Conservation (phyloP, 2,113 vertebrate species). For the Barnardius zonarius region DNA sequence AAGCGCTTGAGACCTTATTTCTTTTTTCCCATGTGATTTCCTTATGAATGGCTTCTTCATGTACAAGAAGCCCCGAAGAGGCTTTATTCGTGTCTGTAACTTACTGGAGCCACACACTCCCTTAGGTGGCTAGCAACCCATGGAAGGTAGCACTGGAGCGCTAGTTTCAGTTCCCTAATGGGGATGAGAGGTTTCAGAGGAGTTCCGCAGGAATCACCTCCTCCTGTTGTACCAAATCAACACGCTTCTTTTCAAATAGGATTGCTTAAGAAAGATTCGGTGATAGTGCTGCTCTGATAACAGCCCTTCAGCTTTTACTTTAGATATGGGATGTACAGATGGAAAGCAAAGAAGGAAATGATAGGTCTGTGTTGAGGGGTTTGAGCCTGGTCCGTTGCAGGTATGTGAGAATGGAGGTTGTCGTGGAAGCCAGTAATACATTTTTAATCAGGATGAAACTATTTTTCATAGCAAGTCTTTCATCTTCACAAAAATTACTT, state of each 20-base stretch:
- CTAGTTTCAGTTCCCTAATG: neutral
- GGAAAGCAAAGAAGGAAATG: neutral
- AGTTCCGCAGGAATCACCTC: neutral
- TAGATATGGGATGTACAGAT: neutral
- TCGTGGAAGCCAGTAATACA: neutral
- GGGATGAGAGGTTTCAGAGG: neutral
- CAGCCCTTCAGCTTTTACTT: neutral
- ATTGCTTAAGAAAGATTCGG: neutral
- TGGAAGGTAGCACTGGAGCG: neutral
- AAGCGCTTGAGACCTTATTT: neutral
- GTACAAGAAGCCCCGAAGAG: neutral
- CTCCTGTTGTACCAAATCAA: neutral
- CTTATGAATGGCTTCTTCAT: neutral
- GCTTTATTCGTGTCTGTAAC: neutral
- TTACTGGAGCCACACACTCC: neutral
- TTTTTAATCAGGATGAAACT: neutral
- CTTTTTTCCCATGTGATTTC: neutral
- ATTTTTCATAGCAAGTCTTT: neutral
- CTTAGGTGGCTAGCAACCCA: neutral
- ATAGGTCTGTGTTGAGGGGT: neutral
- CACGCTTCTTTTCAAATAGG: neutral
- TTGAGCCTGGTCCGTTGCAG: neutral
- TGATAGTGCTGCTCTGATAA: neutral
- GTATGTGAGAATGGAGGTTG: neutral
- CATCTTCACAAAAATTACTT: neutral